Evolutionary conservation across 2,113 vertebrate genomes (phyloP).

Genomic region (Accipiter cooperii): DNA sequence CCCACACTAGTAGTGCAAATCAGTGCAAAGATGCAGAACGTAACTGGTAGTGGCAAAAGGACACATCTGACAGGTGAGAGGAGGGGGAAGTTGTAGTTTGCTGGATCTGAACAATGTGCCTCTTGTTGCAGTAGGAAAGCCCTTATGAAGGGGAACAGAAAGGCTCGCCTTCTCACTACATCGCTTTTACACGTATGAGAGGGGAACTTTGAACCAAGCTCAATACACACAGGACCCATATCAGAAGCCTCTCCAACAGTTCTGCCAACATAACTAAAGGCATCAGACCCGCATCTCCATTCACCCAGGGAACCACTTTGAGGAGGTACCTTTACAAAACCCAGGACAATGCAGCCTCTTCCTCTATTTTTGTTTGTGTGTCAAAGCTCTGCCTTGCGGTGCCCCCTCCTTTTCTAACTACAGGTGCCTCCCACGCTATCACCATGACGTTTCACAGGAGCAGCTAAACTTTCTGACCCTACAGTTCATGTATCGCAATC

Average conservation of each 20-base stretch:
- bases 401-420: background rate
- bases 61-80: background rate
- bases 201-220: background rate
- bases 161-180: background rate
- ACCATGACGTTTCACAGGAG: background rate
- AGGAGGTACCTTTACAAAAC: background rate
- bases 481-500: accelerated
- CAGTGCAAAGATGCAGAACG: background rate
- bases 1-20: background rate
- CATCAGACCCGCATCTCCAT: background rate
- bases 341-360: background rate
- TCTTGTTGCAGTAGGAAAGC: background rate
- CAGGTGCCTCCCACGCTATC: background rate
- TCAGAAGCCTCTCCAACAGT: background rate
- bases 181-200: background rate
- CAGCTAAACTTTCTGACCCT: background rate
- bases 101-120: background rate
- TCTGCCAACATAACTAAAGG: background rate
- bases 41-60: background rate
- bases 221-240: background rate
- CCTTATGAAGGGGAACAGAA: background rate
- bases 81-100: background rate
- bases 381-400: background rate
- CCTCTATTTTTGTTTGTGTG: background rate
- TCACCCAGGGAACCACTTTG: background rate